phyloP scores from a whole-genome alignment of 2,113 vertebrate species.

The Carettochelys insculpta region DNA sequence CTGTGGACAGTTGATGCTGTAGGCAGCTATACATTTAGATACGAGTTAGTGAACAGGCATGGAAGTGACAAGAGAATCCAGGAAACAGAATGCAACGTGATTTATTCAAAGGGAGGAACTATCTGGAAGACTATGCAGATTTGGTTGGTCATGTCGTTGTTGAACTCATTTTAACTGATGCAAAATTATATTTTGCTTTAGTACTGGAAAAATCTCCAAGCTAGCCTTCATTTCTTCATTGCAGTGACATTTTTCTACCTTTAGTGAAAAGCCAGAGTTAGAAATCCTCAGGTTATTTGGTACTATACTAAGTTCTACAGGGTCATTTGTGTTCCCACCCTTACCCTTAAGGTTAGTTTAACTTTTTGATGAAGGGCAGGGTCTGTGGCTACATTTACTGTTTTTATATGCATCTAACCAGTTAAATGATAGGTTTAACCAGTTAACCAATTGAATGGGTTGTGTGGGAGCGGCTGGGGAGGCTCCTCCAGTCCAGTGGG shows the following conservation, averaged over 20 bases:
- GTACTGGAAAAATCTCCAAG: neutral
- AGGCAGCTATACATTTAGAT: neutral
- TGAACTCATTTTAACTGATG: neutral
- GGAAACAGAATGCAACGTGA: neutral
- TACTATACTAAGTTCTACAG: too few species aligned
- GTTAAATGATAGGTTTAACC: too few species aligned
- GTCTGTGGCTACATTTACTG: neutral
- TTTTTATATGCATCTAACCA: neutral
- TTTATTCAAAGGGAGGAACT: neutral
- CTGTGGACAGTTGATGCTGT: neutral
- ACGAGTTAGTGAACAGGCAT: neutral
- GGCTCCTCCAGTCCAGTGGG: too few species aligned
- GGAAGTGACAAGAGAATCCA: neutral
- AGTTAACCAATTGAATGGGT: too few species aligned
- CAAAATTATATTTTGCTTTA: accelerated
- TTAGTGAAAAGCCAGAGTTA: neutral
- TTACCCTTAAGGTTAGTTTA: neutral
- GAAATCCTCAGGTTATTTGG: neutral
- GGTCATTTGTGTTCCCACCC: neutral
- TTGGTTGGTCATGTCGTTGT: neutral
- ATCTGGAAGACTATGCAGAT: neutral
- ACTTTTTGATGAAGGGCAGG: neutral
- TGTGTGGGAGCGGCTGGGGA: too few species aligned
- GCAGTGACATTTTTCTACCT: neutral
- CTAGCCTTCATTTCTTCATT: neutral